Conservation (phyloP, 2,797 vertebrate species). For the Gambelia wislizenii region DNA sequence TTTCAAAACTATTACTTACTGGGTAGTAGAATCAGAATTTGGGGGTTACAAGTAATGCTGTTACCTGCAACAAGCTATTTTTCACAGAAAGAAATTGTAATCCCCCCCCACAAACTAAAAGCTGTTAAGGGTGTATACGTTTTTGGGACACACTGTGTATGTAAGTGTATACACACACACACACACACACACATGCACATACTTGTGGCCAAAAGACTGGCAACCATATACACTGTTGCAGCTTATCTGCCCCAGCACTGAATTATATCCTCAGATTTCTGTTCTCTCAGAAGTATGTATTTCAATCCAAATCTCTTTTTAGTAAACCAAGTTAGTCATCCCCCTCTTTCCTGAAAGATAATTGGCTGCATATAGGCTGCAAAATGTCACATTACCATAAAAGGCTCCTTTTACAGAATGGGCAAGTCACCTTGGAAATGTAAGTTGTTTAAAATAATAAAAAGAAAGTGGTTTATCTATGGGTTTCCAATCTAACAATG, state of each 20-base stretch:
- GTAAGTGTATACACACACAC: too few relatives aligned
- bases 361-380: conserved; percentile 59
- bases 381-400: conserved; percentile 75
- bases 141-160: too few relatives aligned
- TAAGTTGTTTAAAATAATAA: conserved; percentile 44
- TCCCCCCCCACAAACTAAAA: too few relatives aligned
- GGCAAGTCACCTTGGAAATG: conserved; percentile 46
- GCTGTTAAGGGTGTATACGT: too few relatives aligned
- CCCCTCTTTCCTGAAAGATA: conserved; percentile 54
- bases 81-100: too few relatives aligned
- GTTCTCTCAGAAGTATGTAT: conserved; percentile 33
- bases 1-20: background rate
- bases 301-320: conserved; percentile 60
- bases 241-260: conserved; percentile 35
- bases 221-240: background rate
- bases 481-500: conserved; percentile 44
- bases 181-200: background rate
- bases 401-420: conserved; percentile 67
- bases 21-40: background rate
- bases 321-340: conserved; percentile 36
- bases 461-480: conserved; percentile 46
- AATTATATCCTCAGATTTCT: conserved; percentile 23
- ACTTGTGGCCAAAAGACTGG: background rate
- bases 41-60: too few relatives aligned
- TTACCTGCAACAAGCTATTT: too few relatives aligned